Percentiles rank a stretch among this genome's conserved stretches.
phyloP scores from a whole-genome alignment of 2,113 vertebrate species.

The Pagrus major region DNA sequence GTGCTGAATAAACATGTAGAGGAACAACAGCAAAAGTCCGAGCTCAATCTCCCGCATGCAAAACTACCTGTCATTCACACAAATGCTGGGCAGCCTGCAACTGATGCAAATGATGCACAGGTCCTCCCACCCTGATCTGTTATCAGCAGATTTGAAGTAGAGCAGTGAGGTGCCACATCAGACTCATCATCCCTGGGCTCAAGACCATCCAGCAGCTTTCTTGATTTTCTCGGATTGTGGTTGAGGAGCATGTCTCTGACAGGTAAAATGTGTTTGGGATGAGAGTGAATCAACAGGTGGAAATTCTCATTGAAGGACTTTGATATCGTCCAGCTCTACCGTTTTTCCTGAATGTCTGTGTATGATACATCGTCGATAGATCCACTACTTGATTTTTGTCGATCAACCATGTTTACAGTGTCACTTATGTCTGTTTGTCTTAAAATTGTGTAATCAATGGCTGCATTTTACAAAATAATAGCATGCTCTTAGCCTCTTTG shows the following conservation, averaged over 20 bases:
- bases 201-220: neutral
- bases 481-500: neutral
- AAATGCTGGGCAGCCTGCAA: slow-evolving; percentile 21
- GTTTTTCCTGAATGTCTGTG: neutral
- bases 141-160: slow-evolving; percentile 46
- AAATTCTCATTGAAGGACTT: neutral
- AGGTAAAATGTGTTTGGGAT: slow-evolving; percentile 46
- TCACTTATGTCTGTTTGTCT: neutral
- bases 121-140: slow-evolving; percentile 49
- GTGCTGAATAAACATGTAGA: slow-evolving; percentile 53
- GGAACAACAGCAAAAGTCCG: slow-evolving; percentile 45
- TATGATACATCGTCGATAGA: neutral
- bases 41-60: slow-evolving; percentile 57
- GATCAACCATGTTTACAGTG: neutral
- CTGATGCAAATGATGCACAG: slow-evolving; percentile 71
- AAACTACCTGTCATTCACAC: slow-evolving; percentile 44
- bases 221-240: slow-evolving; percentile 5
- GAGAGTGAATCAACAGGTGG: neutral
- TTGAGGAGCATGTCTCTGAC: slow-evolving; percentile 44
- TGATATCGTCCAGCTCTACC: neutral
- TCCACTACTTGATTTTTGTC: neutral
- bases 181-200: slow-evolving; percentile 8
- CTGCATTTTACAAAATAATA: neutral
- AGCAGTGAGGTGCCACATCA: slow-evolving; percentile 20
- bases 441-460: neutral